Evolutionary conservation across 2,888 invertebrate species (phyloP).

Genomic region (Nomada flava): DNA sequence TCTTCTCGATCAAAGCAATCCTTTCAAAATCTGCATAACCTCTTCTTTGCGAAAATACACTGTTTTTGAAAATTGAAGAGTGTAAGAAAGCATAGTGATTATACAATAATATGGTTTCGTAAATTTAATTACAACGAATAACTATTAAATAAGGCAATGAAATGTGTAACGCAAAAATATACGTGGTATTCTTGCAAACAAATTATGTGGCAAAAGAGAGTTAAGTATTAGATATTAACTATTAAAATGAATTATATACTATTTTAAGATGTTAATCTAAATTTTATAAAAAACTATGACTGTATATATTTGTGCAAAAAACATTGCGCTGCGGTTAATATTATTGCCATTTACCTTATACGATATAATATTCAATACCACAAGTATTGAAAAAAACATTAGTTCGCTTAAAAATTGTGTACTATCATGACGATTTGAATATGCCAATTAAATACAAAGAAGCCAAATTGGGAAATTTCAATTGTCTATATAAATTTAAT

Average conservation of each 20-base stretch:
- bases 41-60: background rate
- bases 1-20: conserved; percentile 72
- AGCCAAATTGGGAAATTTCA: background rate
- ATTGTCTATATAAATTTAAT: background rate
- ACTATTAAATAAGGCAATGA: background rate
- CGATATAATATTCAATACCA: background rate
- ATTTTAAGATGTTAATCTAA: background rate
- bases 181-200: too few relatives aligned
- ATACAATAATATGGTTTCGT: background rate
- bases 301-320: background rate
- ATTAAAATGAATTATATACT: background rate
- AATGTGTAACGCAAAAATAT: too few relatives aligned
- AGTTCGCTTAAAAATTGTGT: background rate
- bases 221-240: background rate
- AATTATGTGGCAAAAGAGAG: background rate
- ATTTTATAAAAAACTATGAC: background rate
- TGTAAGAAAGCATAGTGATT: conserved; percentile 4
- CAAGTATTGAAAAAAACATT: background rate
- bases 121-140: background rate
- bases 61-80: background rate
- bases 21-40: background rate
- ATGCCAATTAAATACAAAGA: background rate
- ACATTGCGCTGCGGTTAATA: background rate
- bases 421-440: conserved; percentile 4
- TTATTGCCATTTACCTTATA: conserved; percentile 1